Percentiles rank a stretch among this genome's conserved stretches.
Conservation (phyloP, 2,113 vertebrate genomes). For the Hydropotes inermis region DNA sequence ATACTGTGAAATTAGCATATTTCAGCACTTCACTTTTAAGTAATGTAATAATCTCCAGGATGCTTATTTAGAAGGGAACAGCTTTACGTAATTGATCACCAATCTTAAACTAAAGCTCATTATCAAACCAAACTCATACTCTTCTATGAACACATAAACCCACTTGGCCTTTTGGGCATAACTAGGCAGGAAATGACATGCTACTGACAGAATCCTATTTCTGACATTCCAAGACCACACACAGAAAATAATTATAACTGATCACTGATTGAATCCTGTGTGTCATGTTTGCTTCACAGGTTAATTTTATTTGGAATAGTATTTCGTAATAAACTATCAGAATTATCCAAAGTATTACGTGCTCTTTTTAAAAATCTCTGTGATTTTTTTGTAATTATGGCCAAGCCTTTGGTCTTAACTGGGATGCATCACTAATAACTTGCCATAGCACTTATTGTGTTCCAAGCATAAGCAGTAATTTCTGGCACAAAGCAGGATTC, state of each 20-base stretch:
- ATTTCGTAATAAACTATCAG: not conserved
- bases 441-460: not conserved
- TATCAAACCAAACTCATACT: not conserved
- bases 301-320: not conserved
- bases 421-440: not conserved
- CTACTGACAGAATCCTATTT: not conserved
- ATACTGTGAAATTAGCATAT: not conserved
- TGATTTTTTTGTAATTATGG: not conserved
- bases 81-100: not conserved
- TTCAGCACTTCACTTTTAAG: not conserved
- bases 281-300: not conserved
- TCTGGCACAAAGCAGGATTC: not conserved
- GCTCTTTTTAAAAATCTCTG: not conserved
- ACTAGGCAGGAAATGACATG: not conserved
- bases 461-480: not conserved
- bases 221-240: slow-evolving; percentile 15
- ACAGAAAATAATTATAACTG: not conserved
- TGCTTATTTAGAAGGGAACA: not conserved
- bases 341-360: not conserved
- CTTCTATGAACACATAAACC: not conserved
- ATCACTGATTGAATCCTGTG: not conserved
- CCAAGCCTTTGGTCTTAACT: not conserved
- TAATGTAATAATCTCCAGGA: not conserved
- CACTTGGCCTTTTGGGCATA: not conserved
- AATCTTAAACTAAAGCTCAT: slow-evolving; percentile 1